Evolutionary conservation across 2,113 vertebrate species (phyloP), one percentile per base, ranked within the genome.

Genomic region (Neodontobutis hainanensis): DNA sequence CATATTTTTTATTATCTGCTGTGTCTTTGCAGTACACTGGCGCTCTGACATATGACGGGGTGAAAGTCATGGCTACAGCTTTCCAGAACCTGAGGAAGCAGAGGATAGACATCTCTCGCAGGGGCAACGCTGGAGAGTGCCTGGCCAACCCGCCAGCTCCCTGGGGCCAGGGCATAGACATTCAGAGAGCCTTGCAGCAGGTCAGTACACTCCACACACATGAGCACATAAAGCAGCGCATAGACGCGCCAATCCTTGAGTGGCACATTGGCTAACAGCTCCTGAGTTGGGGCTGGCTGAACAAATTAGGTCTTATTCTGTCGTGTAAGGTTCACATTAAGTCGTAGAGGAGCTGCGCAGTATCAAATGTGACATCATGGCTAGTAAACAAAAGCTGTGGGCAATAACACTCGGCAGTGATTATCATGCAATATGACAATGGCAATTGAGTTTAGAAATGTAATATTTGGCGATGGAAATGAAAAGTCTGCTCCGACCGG

Each of bases 161-260:
- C 44, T 99, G 97, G 97, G 96, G 97, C 34, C 97, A 99, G 68
- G 97, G 97, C 46, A 99, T 99, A 6, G 97, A 99, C 90, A 99
- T 99, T 85, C 97, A 99, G 91, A 93, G 97, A 90, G 97, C 97
- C 0, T 85, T 99, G 78, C 97, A 99, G 90, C 97, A 99, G 96
- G 97, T 99, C 58, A 55, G 78, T 16, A 50, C 46, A 38, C 72
- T 72, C 6, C 46, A 34, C 8, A 42, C 51, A 27, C 47, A n/a
- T 32, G 48, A 34, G 53, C 45, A 12, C 47, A 55, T 6, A 56
- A 16, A 69, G 34, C 12, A 59, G 47, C 67, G 73, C 61, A 50
- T 60, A 59, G n/a, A 12, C 7, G 6, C 32, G 43, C 66, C 65
- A 71, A 73, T 81, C 45, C 58, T 51, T 90, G 88, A 91, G 75